Conservation (phyloP, 1,140 invertebrate genomes). For the Drosophila kurseongensis region DNA sequence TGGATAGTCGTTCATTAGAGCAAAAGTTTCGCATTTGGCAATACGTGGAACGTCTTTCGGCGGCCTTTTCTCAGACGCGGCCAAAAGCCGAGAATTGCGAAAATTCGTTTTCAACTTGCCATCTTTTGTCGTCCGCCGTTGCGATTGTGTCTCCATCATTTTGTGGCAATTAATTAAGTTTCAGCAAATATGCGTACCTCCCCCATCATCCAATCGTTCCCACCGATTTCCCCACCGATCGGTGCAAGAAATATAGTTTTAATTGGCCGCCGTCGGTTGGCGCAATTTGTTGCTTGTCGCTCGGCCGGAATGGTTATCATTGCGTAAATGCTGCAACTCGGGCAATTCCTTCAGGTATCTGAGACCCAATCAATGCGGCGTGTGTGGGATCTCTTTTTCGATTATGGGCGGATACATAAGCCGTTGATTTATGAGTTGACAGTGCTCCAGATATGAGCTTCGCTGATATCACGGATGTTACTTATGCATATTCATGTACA, state of each 20-base stretch:
- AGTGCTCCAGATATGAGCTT: slow-evolving; percentile 31
- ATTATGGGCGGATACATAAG: slow-evolving; percentile 31
- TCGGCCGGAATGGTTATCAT: slow-evolving; percentile 26
- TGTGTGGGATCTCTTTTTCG: slow-evolving; percentile 30
- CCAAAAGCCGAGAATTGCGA: slow-evolving; percentile 37
- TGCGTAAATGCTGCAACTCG: slow-evolving; percentile 24
- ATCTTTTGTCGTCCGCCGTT: slow-evolving; percentile 43
- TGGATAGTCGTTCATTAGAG: slow-evolving; percentile 46
- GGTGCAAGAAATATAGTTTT: slow-evolving; percentile 34
- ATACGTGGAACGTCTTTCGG: slow-evolving; percentile 44
- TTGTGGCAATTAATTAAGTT: slow-evolving; percentile 50
- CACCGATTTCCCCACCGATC: slow-evolving; percentile 18
- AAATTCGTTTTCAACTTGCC: slow-evolving; percentile 23
- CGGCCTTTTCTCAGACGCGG: slow-evolving; percentile 41
- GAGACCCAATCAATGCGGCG: slow-evolving; percentile 9
- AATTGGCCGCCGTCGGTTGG: slow-evolving; percentile 36
- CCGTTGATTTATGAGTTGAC: slow-evolving; percentile 28
- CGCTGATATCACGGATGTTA: slow-evolving; percentile 6
- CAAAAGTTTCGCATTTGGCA: slow-evolving; percentile 48
- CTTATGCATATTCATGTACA: slow-evolving; percentile 24
- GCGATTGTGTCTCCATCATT: slow-evolving; percentile 37
- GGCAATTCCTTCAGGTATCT: slow-evolving; percentile 8
- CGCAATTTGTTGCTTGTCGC: slow-evolving; percentile 37
- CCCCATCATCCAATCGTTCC: slow-evolving; percentile 19
- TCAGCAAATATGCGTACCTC: slow-evolving; percentile 43